Conservation (phyloP, 2,113 vertebrate genomes). For the Xerus inauris region DNA sequence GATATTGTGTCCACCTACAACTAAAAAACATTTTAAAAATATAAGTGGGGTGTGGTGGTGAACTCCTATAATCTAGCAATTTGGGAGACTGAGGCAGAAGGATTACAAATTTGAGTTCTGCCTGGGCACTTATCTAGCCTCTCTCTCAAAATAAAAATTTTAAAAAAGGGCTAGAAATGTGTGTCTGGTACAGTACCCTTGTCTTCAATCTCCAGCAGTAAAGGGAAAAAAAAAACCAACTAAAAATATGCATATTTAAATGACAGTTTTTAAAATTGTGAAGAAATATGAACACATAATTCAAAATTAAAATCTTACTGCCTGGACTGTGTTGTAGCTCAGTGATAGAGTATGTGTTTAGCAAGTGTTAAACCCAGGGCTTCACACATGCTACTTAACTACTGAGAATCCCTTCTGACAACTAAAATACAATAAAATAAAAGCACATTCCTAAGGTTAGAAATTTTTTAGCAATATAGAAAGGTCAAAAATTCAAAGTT, state of each 20-base stretch:
- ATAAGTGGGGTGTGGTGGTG: not conserved
- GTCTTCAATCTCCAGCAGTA: too few relatives aligned
- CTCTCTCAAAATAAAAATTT: not conserved
- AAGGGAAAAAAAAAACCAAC: too few relatives aligned
- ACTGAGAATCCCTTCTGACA: not conserved
- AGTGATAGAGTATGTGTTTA: not conserved
- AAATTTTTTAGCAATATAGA: not conserved
- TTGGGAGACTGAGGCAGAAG: not conserved
- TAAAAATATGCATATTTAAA: too few relatives aligned
- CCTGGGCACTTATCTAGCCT: not conserved
- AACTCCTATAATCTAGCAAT: not conserved
- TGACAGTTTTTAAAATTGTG: too few relatives aligned
- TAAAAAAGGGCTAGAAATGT: too few relatives aligned
- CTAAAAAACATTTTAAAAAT: too few relatives aligned
- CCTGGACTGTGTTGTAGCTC: not conserved
- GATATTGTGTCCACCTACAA: too few relatives aligned
- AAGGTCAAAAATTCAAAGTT: slow-evolving; percentile 15
- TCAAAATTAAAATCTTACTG: not conserved
- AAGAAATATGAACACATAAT: not conserved
- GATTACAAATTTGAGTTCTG: not conserved
- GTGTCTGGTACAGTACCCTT: too few relatives aligned
- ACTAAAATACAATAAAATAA: not conserved
- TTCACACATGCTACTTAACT: not conserved
- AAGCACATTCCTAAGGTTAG: not conserved
- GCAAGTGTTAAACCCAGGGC: not conserved